These are phyloP conservation scores for Megalops cyprinoides DNA, from an alignment of 2,797 vertebrate species.

Conservation along the genomic window DNA sequence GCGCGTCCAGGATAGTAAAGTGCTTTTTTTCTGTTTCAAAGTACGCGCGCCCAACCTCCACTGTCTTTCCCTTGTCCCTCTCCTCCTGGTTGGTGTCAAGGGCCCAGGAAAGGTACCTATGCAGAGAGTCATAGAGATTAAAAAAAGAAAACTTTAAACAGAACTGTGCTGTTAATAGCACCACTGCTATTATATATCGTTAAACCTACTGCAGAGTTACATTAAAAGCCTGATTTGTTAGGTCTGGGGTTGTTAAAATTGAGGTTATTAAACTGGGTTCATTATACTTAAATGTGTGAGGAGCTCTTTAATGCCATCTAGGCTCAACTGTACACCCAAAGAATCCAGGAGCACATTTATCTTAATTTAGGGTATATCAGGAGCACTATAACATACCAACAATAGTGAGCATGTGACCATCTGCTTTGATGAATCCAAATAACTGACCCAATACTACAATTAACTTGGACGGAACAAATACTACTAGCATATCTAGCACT, in stretches of 20 bases:
- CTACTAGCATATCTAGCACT: not conserved
- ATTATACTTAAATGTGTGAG: not conserved
- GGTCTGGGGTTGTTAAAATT: not conserved
- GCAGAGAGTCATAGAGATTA: not conserved
- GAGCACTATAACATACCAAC: not conserved
- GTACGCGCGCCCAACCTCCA: slow-evolving; percentile 97
- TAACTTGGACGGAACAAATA: not conserved
- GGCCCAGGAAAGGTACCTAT: slow-evolving; percentile 98
- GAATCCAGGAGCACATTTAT: not conserved
- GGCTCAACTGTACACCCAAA: not conserved
- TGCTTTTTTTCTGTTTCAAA: slow-evolving; percentile 99
- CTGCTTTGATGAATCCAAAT: too few species aligned
- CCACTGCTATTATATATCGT: too few species aligned
- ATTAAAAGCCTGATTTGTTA: not conserved
- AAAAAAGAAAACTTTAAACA: not conserved
- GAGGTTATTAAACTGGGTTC: not conserved
- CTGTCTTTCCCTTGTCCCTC: slow-evolving; percentile 98
- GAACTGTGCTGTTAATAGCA: too few species aligned
- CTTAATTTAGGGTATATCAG: not conserved
- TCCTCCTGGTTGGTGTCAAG: slow-evolving; percentile 99
- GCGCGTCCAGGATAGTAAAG: slow-evolving; percentile 97
- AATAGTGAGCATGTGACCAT: too few species aligned
- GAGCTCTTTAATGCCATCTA: not conserved
- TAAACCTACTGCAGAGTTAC: too few species aligned
- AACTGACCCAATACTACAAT: not conserved